These are phyloP conservation scores for Pangasius mekongensis DNA, from an alignment of 2,797 vertebrate genomes.

Conservation along the genomic window DNA sequence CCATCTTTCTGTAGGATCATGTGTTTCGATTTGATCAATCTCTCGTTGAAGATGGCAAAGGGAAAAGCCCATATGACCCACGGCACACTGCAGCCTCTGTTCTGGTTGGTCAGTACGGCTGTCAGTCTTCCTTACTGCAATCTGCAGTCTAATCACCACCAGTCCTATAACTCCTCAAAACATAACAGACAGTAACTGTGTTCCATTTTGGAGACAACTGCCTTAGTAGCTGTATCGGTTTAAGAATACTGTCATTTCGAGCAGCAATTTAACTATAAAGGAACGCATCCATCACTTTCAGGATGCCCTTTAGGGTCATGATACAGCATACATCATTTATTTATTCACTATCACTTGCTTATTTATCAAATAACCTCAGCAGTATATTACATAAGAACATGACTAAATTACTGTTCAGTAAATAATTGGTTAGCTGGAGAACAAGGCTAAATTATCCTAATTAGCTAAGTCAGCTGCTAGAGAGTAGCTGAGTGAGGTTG, in stretches of 20 bases:
- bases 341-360: background rate
- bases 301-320: background rate
- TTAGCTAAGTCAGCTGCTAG: background rate
- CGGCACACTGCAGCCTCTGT: constrained; percentile 86
- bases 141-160: background rate
- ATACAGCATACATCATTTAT: background rate
- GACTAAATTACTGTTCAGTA: background rate
- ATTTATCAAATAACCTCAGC: too few species aligned
- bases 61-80: constrained; percentile 94
- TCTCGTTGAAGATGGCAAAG: constrained; percentile 88
- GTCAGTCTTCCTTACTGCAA: background rate
- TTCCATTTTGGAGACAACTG: background rate
- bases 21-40: constrained; percentile 82
- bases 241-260: background rate
- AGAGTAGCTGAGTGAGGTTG: background rate
- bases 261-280: background rate
- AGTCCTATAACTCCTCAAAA: background rate
- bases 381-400: background rate
- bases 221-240: background rate
- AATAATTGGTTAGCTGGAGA: background rate
- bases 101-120: constrained; percentile 82
- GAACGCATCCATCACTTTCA: background rate
- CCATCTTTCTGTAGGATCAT: constrained; percentile 78
- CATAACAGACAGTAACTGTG: background rate
- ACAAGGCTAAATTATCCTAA: background rate